Evolutionary conservation across 2,888 invertebrate species (phyloP), one percentile per base, ranked within the genome.

Genomic region (Strigamia crassipes): DNA sequence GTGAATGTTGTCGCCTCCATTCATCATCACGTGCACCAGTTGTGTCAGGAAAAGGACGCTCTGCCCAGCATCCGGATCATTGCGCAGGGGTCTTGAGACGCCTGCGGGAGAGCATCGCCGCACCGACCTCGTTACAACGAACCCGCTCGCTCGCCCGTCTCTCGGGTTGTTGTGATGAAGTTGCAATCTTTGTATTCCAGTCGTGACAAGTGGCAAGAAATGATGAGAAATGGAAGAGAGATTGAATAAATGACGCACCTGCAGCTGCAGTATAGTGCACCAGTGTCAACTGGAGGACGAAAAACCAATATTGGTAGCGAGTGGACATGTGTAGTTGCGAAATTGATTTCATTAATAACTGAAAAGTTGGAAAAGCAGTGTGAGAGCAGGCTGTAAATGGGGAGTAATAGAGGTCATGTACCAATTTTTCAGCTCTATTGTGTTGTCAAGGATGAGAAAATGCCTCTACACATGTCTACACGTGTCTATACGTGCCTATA

Each of bases 141-240:
- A 23, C 1, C 6, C 21, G 18, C 8, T 23, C 23, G n/a, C 12
- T 66, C 23, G 13, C 8, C 1, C 1, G 15, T 73, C 12, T 13
- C 23, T 13, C 31, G 61, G n/a, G 73, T 73, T 27, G 73, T 23
- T 31, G 27, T 73, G 10, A 27, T 15, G 73, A 73, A 27, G 23
- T 73, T 73, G 73, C 73, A 73, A 73, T 73, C 73, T 73, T 73
- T 73, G 73, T 73, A 73, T 73, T 73, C 73, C 31, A 73, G 73
- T 73, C 27, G 73, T 73, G 73, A 73, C 73, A 73, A 56, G 73
- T 73, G 27, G 27, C 31, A 73, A 73, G 73, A 73, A 73, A 73
- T 73, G 73, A 73, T 73, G 31, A 73, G 73, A 73, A 73, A 73
- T 73, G 73, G 73, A 31, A 73, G 27, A 31, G 73, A 23, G 73